Base-by-base conservation (phyloP, 64 coral and sea anemone genomes). In the Porites lutea region DNA sequence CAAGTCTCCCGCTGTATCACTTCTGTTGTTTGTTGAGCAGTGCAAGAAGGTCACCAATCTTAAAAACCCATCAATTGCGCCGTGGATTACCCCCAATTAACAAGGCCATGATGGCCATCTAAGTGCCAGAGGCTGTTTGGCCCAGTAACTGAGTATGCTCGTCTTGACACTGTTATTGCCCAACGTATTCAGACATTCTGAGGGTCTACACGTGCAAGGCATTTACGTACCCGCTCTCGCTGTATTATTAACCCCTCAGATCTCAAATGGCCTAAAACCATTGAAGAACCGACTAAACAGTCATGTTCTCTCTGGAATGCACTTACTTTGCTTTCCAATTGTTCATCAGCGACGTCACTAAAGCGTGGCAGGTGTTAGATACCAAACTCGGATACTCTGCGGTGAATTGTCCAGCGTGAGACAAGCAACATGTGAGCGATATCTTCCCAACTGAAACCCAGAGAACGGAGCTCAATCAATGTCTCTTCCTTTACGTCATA, bases 391-490 rank as follows among this genome's bases (percentile, higher is more conserved):
- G 77, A 55, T 77, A 89, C 73, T 43, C 71, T 72, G 16, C 87
- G 51, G 20, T 57, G 9, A 53, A 89, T 65, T 55, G 87, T 89
- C 87, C 72, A 77, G 18, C 72, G 71, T 59, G 87, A 89, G 21
- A 78, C 87, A 15, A 89, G 87, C 75, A 78, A 57, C 72, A 89
- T 77, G 13, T 5, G 6, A 44, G 87, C 20, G 13, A 89, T 89
- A 61, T 59, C 49, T 4, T 11, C 10, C 87, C 72, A 89, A 13
- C 71, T 76, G 49, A 77, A 75, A 7, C 87, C 87, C 14, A 59
- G 45, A 44, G 72, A 89, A 22, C 72, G 55, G 4, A 89, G 72
- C 22, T 59, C 21, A 43, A 65, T 72, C 44, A 78, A 8, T 4
- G 65, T 59, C 54, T 89, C 87, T 77, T 89, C 87, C 48, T 10